These are phyloP conservation scores for Thomomys bottae DNA, from an alignment of 2,113 vertebrate species.

Conservation along the genomic window DNA sequence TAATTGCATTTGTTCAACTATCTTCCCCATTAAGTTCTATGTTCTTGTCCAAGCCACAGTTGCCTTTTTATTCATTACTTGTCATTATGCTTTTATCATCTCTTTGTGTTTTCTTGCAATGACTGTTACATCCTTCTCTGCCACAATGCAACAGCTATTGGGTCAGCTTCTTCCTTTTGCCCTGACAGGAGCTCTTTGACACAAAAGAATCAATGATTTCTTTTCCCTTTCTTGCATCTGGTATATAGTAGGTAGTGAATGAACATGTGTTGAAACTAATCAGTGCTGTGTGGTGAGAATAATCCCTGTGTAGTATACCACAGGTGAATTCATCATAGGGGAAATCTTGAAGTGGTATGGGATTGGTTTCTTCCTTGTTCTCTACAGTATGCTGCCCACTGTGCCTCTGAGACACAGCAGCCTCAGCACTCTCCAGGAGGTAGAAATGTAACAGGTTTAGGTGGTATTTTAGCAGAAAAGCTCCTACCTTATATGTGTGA, in stretches of 20 bases:
- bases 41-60: not conserved
- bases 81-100: rapidly evolving
- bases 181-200: not conserved
- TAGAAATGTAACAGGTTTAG: not conserved
- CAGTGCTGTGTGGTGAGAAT: not conserved
- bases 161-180: too few species aligned
- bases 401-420: not conserved
- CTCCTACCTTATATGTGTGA: too few species aligned
- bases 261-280: not conserved
- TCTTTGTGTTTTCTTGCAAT: not conserved
- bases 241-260: not conserved
- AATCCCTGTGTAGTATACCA: not conserved
- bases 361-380: not conserved
- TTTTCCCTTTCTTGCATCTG: too few species aligned
- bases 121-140: not conserved
- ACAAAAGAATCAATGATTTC: not conserved
- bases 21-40: not conserved
- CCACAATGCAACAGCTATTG: not conserved
- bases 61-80: not conserved
- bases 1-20: not conserved
- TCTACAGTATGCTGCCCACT: not conserved
- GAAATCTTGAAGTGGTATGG: not conserved
- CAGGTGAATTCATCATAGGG: not conserved
- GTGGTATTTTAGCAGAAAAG: not conserved
- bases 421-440: not conserved